A percentile compares a stretch with the other conserved stretches of the same genome.
phyloP scores from a whole-genome alignment of 2,797 vertebrate species.

The Pterois miles region DNA sequence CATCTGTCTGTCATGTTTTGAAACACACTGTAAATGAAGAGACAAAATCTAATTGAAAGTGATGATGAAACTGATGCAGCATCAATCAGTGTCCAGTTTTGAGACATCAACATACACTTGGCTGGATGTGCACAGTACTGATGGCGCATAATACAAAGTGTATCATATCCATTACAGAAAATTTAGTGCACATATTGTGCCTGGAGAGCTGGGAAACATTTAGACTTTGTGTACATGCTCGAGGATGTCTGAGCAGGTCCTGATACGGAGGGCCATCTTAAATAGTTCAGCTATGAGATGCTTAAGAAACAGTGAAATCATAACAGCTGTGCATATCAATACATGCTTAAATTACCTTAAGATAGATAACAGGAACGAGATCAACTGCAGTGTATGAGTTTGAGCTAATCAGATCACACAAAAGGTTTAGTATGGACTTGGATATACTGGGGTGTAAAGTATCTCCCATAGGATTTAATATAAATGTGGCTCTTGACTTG shows the following conservation, averaged over 20 bases:
- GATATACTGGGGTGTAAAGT: neutral
- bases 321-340: neutral
- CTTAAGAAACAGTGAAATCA: neutral
- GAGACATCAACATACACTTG: neutral
- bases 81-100: neutral
- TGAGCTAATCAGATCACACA: neutral
- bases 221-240: neutral
- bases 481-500: neutral
- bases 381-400: neutral
- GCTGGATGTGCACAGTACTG: conserved; percentile 11
- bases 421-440: neutral
- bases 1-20: neutral
- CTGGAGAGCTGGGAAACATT: conserved; percentile 42
- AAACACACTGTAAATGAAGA: neutral
- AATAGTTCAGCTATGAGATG: neutral
- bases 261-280: neutral
- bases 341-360: neutral
- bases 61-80: neutral
- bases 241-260: neutral
- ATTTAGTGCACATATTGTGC: conserved; percentile 13
- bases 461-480: neutral
- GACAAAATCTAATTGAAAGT: neutral
- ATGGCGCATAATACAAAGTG: neutral
- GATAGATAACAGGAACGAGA: neutral
- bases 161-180: conserved; percentile 19